Evolutionary conservation across 2,113 vertebrate species (phyloP).

Genomic region (Onychorhynchus coronatus): DNA sequence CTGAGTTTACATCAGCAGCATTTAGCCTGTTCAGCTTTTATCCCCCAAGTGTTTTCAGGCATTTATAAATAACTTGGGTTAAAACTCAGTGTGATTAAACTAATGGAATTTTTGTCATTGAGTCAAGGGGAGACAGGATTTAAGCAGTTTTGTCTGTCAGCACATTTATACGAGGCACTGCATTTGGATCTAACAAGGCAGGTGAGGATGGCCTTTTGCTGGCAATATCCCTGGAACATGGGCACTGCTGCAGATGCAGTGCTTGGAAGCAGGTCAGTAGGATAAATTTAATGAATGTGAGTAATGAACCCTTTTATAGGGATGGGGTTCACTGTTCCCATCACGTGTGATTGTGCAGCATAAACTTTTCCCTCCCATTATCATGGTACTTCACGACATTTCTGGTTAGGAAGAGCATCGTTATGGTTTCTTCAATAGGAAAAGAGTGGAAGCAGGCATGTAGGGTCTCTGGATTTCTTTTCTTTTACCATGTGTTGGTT

Average conservation of each 20-base stretch:
- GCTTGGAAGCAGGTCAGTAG: background rate
- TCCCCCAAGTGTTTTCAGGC: background rate
- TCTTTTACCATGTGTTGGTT: background rate
- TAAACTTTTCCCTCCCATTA: background rate
- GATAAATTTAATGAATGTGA: background rate
- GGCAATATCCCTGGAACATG: background rate
- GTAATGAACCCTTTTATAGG: background rate
- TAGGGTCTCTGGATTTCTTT: background rate
- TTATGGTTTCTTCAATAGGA: background rate
- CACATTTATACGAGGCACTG: background rate
- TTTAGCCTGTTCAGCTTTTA: fast-evolving
- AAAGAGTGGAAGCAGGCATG: background rate
- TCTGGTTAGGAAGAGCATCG: fast-evolving
- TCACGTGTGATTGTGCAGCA: background rate
- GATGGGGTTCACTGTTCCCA: background rate
- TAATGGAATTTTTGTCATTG: background rate
- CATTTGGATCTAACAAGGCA: background rate
- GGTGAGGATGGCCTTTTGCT: background rate
- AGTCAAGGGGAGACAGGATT: background rate
- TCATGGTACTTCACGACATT: background rate
- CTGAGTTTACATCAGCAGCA: background rate
- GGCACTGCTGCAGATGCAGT: background rate
- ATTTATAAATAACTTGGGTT: background rate
- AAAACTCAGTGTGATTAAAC: background rate
- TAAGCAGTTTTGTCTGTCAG: background rate